These are phyloP conservation scores for Gymnoscopelus braueri DNA, from an alignment of 2,797 vertebrate species.

Conservation along the genomic window DNA sequence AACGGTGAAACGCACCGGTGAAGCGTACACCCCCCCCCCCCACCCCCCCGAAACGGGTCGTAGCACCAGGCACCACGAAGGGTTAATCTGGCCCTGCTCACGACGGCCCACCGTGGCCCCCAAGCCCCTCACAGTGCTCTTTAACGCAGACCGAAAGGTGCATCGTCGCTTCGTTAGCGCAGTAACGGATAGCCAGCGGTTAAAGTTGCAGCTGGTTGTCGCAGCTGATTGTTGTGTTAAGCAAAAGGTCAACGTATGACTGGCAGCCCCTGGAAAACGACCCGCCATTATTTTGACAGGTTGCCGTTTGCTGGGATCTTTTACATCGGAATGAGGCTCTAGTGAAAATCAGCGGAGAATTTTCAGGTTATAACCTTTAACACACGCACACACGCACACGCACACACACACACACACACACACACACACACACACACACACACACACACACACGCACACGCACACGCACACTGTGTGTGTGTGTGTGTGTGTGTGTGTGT, in stretches of 20 bases:
- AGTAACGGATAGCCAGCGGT: conserved; percentile 4
- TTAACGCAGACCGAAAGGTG: no score
- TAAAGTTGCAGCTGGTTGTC: conserved; percentile 7
- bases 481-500: no score
- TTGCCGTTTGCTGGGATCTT: background rate
- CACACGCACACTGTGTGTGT: no score
- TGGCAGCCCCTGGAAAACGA: background rate
- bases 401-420: conserved; percentile 8
- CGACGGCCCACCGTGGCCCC: background rate
- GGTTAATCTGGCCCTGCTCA: background rate
- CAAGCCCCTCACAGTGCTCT: no score
- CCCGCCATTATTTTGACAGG: background rate
- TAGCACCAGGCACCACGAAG: no score
- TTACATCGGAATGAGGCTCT: conserved; percentile 5
- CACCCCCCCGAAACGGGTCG: no score
- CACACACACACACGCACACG: conserved; percentile 17
- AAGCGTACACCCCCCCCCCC: no score
- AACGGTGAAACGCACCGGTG: no score
- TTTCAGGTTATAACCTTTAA: background rate
- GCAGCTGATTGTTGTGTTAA: conserved; percentile 10
- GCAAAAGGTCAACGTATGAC: conserved; percentile 12
- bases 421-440: conserved; percentile 8
- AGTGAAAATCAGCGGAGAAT: background rate
- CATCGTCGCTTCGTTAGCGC: background rate
- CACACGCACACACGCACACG: background rate